Base-by-base conservation (phyloP, 2,888 invertebrate genomes). In the Conops quadrifasciatus region DNA sequence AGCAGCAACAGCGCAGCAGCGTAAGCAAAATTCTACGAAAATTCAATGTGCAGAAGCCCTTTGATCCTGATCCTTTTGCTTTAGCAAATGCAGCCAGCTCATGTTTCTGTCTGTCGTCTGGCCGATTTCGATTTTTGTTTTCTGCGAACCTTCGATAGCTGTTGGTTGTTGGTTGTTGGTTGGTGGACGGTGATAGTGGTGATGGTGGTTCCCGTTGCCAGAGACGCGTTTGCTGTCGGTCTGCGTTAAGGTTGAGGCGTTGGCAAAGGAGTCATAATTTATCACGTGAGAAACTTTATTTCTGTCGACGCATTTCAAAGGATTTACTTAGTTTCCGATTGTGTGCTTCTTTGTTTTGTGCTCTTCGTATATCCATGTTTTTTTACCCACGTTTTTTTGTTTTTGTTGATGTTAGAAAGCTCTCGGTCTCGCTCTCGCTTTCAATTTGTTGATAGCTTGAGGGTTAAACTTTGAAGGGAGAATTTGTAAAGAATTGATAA, bases 261-360 rank as follows among this genome's bases (percentile, higher is more conserved):
- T 26, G 26, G 58, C 58, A 65, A 30, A 19, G 53, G 43, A 67
- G 21, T 62, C 62, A 58, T 67, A 71, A 71, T 63, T 71, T 53
- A 56, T 36, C 53, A 53, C 71, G 71, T 71, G 71, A 28, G 67
- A 71, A 71, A 28, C 53, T 67, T 59, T 67, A 24, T 66, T 59
- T 66, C 19, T 66, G 60, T 62, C 60, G 19, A 59, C 66, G 51
- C 21, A 59, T 26, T 45, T 65, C 30, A 49, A 58, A 47, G 70
- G 28, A 65, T 70, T 70, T 65, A 59, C 28, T 36, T 49, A 1
- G 53, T 53, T 9, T 1, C n/a, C 9, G 53, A 1, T 1, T 53
- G 53, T 53, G 11, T 19, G 9, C n/a, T 53, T 11, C 21, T 19
- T 19, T 24, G 15, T 21, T 19, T 49, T n/a, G 49, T 49, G n/a